Evolutionary conservation across 2,888 invertebrate genomes (phyloP), one percentile per base, ranked within the genome.

Genomic region (Ectemnius continuus): DNA sequence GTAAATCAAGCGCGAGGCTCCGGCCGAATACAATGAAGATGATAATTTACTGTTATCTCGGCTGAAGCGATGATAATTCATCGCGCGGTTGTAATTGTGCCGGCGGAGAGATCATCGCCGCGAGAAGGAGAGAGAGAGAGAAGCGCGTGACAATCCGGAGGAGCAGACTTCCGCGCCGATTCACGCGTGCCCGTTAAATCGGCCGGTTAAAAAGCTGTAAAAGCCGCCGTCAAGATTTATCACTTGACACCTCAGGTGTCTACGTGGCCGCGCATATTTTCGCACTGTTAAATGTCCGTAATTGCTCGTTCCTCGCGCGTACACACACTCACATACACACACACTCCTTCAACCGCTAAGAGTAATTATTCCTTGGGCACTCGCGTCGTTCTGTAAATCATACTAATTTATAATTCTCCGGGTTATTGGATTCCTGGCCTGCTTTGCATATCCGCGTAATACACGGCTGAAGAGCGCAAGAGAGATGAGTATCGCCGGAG

Each of bases 151-250:
- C 26, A 36, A 36, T 36, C 36, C 36, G 36, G 0, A 6, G 36
- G 8, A 6, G 52, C 47, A 67, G 59, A 60, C 52, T 26, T 68
- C 52, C 26, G 36, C 70, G 36, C 13, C 23, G 48, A 20, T 60
- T 14, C n/a, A 26, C 45, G 16, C 48, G 48, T 3, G 11, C 59
- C 57, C 61, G 59, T 56, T 28, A 52, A 36, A 47, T 16, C 13
- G 20, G 16, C 20, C 69, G 70, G 67, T 70, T 70, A 70, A 70
- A 70, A 70, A 28, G 68, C 52, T 52, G 52, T 52, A 52, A 52
- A 52, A 52, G n/a, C 16, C 52, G 52, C 16, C n/a, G 16, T 14
- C n/a, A 36, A 52, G 52, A 52, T 52, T 52, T 52, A 52, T 52
- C 52, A 16, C 52, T 52, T 52, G 52, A 16, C 52, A 52, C 52